These are phyloP conservation scores for Merodon equestris DNA, from an alignment of 2,888 invertebrate genomes.

Conservation along the genomic window DNA sequence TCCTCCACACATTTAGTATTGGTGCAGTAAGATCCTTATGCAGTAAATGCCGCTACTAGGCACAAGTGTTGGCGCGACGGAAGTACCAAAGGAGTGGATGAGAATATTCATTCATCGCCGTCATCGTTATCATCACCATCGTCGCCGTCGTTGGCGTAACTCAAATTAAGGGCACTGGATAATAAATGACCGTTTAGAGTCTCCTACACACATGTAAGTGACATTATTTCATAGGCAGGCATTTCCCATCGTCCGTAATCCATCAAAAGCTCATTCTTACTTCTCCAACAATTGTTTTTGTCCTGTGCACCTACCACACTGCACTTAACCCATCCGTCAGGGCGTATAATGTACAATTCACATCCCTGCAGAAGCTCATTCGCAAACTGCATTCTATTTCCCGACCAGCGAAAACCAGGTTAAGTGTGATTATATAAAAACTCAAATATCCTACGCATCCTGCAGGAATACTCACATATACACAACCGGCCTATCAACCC, in stretches of 20 bases:
- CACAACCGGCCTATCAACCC: not conserved
- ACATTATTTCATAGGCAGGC: conserved; percentile 49
- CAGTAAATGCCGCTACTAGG: conserved; percentile 2
- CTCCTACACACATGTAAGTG: conserved; percentile 36
- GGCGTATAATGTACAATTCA: conserved; percentile 30
- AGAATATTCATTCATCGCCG: conserved; percentile 35
- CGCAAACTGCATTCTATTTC: not conserved
- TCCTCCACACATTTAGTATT: not conserved
- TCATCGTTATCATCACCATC: conserved; percentile 18
- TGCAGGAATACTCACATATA: conserved; percentile 1
- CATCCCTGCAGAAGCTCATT: conserved; percentile 1
- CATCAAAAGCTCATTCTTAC: conserved; percentile 8
- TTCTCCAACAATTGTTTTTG: not conserved
- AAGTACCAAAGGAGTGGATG: not conserved
- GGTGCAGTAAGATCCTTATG: not conserved
- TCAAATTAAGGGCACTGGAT: conserved; percentile 63
- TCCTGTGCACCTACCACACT: too few relatives aligned
- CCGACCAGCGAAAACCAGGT: conserved; percentile 38
- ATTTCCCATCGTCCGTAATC: conserved; percentile 36
- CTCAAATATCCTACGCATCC: conserved; percentile 9
- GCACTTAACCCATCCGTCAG: conserved; percentile 3
- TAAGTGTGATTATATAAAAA: conserved; percentile 45
- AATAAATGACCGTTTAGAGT: conserved; percentile 63
- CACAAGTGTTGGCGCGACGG: not conserved
- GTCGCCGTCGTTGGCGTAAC: conserved; percentile 24